These are phyloP conservation scores for Teinopalpus imperialis DNA, from an alignment of 2,888 invertebrate genomes.

Conservation along the genomic window DNA sequence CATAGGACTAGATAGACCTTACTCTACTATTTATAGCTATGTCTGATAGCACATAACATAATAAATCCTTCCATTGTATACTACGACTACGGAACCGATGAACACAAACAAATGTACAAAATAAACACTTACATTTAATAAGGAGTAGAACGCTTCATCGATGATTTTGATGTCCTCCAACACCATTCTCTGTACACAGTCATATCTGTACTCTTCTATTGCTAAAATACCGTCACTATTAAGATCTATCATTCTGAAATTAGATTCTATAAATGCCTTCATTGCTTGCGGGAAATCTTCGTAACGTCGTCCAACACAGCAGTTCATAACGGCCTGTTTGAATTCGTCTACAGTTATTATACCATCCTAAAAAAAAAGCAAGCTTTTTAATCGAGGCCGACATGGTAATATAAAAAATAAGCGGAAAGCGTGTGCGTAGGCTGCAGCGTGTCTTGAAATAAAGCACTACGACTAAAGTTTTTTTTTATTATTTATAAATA, in stretches of 20 bases:
- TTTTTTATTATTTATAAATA: neutral
- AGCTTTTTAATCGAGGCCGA: slow-evolving; percentile 29
- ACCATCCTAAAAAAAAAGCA: slow-evolving; percentile 84
- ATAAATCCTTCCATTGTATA: too few species aligned
- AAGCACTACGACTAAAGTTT: slow-evolving; percentile 30
- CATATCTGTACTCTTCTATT: slow-evolving; percentile 91
- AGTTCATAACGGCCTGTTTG: slow-evolving; percentile 89
- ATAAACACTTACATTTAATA: slow-evolving; percentile 85
- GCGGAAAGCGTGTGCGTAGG: slow-evolving; percentile 52
- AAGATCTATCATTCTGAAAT: slow-evolving; percentile 90
- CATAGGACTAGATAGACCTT: too few species aligned
- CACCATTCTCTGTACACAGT: slow-evolving; percentile 90
- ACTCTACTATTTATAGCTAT: too few species aligned
- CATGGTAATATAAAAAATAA: slow-evolving; percentile 31
- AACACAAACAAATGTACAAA: too few species aligned
- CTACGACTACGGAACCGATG: too few species aligned
- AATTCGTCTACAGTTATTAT: slow-evolving; percentile 91
- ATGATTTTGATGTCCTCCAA: slow-evolving; percentile 88
- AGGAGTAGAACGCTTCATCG: slow-evolving; percentile 88
- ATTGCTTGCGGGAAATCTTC: slow-evolving; percentile 92
- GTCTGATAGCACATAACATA: too few species aligned
- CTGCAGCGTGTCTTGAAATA: slow-evolving; percentile 38
- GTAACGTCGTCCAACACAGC: slow-evolving; percentile 89
- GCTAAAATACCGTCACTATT: slow-evolving; percentile 91
- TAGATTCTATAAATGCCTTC: slow-evolving; percentile 92